Conservation (phyloP, 2,113 vertebrate species). For the Colossoma macropomum region DNA sequence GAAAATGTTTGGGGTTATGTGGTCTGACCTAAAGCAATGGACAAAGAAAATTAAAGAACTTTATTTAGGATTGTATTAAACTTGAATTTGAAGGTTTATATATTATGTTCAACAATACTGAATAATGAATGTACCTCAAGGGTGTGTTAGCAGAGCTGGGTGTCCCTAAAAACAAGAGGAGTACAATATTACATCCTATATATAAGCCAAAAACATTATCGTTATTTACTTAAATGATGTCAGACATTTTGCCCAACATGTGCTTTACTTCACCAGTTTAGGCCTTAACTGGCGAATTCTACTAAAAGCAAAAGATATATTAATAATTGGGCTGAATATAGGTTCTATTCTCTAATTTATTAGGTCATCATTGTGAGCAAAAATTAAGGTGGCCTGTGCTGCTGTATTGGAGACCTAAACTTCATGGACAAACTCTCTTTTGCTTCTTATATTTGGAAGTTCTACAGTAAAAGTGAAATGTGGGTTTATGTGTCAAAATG, state of each 20-base stretch:
- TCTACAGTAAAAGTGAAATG: too few relatives aligned
- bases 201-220: background rate
- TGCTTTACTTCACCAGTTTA: too few relatives aligned
- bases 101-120: background rate
- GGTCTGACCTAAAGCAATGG: constrained; percentile 62
- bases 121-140: constrained; percentile 63
- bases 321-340: background rate
- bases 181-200: background rate
- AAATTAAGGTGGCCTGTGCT: too few relatives aligned
- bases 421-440: too few relatives aligned
- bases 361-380: background rate
- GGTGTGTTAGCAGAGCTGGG: constrained; percentile 64
- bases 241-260: background rate
- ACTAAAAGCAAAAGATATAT: background rate
- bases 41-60: background rate
- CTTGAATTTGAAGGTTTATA: background rate
- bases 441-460: too few relatives aligned
- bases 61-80: background rate
- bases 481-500: background rate
- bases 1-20: constrained; percentile 66
- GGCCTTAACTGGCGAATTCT: too few relatives aligned
- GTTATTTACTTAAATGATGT: too few relatives aligned
- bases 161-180: constrained; percentile 68
- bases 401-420: too few relatives aligned
- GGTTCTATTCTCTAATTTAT: background rate